A percentile compares a stretch with the other conserved stretches of the same genome.
Evolutionary conservation across 2,113 vertebrate species (phyloP).

Genomic region (Peromyscus leucopus): DNA sequence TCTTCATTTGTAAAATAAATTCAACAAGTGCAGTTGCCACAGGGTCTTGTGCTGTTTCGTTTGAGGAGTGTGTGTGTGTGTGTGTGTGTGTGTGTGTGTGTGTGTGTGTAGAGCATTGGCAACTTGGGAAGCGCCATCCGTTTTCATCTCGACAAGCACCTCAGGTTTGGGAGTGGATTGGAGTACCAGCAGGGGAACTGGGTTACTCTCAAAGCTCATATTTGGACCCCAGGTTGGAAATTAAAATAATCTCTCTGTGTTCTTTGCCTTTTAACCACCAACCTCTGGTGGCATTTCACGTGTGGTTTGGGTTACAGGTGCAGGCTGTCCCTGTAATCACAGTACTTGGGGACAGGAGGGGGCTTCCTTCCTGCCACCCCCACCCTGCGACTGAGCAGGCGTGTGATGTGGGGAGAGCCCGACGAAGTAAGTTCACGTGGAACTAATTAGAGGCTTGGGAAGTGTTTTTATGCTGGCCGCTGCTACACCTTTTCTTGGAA

Average conservation of each 20-base stretch:
- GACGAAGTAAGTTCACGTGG: background rate
- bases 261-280: background rate
- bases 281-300: background rate
- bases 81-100: too few relatives aligned
- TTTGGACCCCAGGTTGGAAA: background rate
- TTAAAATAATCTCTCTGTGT: background rate
- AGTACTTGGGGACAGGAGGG: background rate
- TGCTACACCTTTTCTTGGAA: too few relatives aligned
- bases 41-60: background rate
- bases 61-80: background rate
- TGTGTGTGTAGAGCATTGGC: too few relatives aligned
- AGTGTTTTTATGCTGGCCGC: background rate
- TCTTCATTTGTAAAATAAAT: background rate
- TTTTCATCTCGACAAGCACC: background rate
- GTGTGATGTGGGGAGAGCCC: background rate
- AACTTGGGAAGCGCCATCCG: background rate
- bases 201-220: background rate
- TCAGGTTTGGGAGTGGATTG: background rate
- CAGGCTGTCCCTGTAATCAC: background rate
- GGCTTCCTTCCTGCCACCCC: background rate
- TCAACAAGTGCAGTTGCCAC: background rate
- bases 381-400: background rate
- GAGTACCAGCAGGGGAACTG: background rate
- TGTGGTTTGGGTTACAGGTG: background rate
- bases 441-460: background rate